These are phyloP conservation scores for Lathronympha strigana DNA, from an alignment of 2,888 invertebrate genomes.

Conservation along the genomic window DNA sequence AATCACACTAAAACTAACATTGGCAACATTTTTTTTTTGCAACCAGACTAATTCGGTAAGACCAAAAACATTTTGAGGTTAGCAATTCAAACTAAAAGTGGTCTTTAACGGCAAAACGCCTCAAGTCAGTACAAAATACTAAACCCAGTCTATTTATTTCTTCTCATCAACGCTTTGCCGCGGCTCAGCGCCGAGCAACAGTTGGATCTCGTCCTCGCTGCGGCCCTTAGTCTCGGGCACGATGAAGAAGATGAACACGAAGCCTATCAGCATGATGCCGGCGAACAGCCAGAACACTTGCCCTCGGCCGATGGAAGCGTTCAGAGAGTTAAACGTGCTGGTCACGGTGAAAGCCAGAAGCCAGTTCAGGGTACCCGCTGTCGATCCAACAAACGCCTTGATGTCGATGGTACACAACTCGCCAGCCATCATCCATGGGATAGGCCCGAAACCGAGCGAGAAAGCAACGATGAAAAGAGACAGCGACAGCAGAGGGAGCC, in stretches of 20 bases:
- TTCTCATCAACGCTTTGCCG: conserved; percentile 59
- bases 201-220: conserved; percentile 87
- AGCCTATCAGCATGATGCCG: conserved; percentile 86
- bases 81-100: conserved; percentile 2
- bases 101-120: conserved; percentile 43
- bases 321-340: conserved; percentile 87
- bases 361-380: conserved; percentile 93
- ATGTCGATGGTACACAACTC: conserved; percentile 92
- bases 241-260: conserved; percentile 87
- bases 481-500: conserved; percentile 90
- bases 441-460: conserved; percentile 93
- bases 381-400: conserved; percentile 89
- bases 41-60: background rate
- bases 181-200: conserved; percentile 72
- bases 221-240: conserved; percentile 89
- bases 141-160: conserved; percentile 70
- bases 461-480: conserved; percentile 92
- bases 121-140: conserved; percentile 59
- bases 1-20: background rate
- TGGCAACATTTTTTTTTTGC: background rate
- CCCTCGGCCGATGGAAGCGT: conserved; percentile 82
- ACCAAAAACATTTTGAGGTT: background rate
- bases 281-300: conserved; percentile 91
- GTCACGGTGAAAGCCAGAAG: conserved; percentile 91
- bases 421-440: conserved; percentile 93